phyloP scores from a whole-genome alignment of 2,888 invertebrate species.

The Xylota sylvarum region DNA sequence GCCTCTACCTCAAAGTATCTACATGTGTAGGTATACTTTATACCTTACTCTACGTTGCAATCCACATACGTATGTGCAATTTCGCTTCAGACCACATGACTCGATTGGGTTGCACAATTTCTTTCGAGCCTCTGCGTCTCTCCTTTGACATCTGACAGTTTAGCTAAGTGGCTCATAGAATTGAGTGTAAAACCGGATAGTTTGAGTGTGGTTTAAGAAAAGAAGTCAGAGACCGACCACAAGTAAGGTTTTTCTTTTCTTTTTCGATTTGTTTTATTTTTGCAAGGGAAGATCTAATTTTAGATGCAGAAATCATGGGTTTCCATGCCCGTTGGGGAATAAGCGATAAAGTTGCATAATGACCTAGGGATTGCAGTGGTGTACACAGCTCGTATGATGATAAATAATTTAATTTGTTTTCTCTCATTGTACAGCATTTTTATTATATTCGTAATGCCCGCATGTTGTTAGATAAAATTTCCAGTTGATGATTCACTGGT shows the following conservation, averaged over 20 bases:
- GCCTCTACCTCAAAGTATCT: not conserved
- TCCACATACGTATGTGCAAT: conserved; percentile 3
- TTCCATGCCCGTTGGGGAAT: conserved; percentile 22
- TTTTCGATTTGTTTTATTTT: conserved; percentile 11
- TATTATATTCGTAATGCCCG: not conserved
- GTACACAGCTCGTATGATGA: not conserved
- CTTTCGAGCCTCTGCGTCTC: conserved; percentile 26
- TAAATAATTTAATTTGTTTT: conserved; percentile 22
- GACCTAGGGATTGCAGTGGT: not conserved
- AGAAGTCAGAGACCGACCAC: conserved; percentile 38
- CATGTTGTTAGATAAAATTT: conserved; percentile 4
- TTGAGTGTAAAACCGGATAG: conserved; percentile 58
- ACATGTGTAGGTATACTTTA: not conserved
- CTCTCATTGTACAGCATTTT: not conserved
- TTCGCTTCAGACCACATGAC: conserved; percentile 24
- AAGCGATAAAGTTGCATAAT: conserved; percentile 38
- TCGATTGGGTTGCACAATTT: conserved; percentile 56
- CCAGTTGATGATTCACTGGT: conserved; percentile 14
- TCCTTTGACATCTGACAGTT: conserved; percentile 33
- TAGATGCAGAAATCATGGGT: conserved; percentile 37
- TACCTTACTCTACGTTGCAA: not conserved
- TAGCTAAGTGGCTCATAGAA: conserved; percentile 21
- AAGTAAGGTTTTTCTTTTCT: conserved; percentile 22
- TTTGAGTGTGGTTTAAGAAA: conserved; percentile 46
- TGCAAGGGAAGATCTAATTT: conserved; percentile 35